Evolutionary conservation across 2,113 vertebrate species (phyloP), one percentile per base, ranked within the genome.

Genomic region (Syngnathoides biaculeatus): DNA sequence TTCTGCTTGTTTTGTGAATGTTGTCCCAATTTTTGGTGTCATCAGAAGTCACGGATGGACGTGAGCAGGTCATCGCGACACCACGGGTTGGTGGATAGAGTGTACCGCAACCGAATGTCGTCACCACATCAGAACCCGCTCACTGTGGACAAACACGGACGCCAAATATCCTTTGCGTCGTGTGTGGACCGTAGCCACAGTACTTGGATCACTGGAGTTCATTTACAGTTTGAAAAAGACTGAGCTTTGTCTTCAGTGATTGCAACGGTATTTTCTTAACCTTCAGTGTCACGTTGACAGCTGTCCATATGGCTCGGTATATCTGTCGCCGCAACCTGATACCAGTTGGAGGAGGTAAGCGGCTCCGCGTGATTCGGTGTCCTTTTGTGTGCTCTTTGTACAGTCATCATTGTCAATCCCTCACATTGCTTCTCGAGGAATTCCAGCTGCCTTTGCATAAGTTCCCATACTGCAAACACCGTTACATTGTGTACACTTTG

Each of bases 331-430:
- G 0, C 96, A 96, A 0, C 92, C 94, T 0, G 97, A 99, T 79
- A 97, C 94, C 3, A 98, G 93, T 88, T 99, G 97, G 97, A 95
- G 97, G 85, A 96, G 97, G 97, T 98, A 83, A 85, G 93, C 48
- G 1, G 30, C 47, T 64, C 40, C 35, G 43, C 58, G 20, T 47
- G 69, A 35, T 30, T 69, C 42, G 20, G 15, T 71, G 58, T 58
- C 57, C 50, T 60, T 6, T 65, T 48, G 15, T 47, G 45, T 7
- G 17, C 45, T 19, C 45, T 67, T 68, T 39, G 4, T 30, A 19
- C 35, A 30, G 55, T 45, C 2, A 58, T 52, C n/a, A 19, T 45
- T n/a, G 61, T 58, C 69, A 42, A 66, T 30, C 20, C 48, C 19
- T 64, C 4, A 26, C 39, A 42, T 12, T 0, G 27, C 38, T 20